Conservation (phyloP, 1,140 invertebrate species). For the Prorops nasuta region DNA sequence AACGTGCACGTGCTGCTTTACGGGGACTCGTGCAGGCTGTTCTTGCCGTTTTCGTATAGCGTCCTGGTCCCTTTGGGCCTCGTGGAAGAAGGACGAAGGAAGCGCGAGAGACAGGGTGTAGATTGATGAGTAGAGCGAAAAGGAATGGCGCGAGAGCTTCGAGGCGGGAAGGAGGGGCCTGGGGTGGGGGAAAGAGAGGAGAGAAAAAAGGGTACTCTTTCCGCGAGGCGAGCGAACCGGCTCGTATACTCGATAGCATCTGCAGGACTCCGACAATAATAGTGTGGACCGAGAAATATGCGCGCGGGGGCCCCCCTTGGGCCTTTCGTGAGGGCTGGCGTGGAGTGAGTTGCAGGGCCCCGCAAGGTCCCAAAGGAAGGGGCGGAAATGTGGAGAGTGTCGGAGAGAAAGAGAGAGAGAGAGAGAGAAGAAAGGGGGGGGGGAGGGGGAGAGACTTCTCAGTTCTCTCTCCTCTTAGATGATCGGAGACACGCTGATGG, state of each 20-base stretch:
- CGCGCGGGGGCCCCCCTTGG: conserved; percentile 15
- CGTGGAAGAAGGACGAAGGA: background rate
- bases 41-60: no score
- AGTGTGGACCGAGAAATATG: conserved; percentile 38
- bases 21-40: no score
- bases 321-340: conserved; percentile 11
- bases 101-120: background rate
- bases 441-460: conserved; percentile 3
- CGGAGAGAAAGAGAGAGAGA: conserved; percentile 3
- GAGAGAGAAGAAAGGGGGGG: conserved; percentile 7
- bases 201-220: conserved; percentile 18
- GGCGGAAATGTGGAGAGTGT: background rate
- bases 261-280: conserved; percentile 26
- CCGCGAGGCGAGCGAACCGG: conserved; percentile 26
- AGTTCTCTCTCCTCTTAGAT: conserved; percentile 23
- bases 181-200: conserved; percentile 2
- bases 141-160: background rate
- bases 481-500: conserved; percentile 44
- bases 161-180: background rate
- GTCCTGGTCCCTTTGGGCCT: no score
- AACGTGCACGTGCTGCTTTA: no score
- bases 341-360: no score
- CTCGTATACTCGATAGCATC: conserved; percentile 18
- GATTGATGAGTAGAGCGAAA: background rate
- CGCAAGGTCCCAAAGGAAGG: no score